phyloP scores from a whole-genome alignment of 2,888 invertebrate species.

The Drosophila birchii region DNA sequence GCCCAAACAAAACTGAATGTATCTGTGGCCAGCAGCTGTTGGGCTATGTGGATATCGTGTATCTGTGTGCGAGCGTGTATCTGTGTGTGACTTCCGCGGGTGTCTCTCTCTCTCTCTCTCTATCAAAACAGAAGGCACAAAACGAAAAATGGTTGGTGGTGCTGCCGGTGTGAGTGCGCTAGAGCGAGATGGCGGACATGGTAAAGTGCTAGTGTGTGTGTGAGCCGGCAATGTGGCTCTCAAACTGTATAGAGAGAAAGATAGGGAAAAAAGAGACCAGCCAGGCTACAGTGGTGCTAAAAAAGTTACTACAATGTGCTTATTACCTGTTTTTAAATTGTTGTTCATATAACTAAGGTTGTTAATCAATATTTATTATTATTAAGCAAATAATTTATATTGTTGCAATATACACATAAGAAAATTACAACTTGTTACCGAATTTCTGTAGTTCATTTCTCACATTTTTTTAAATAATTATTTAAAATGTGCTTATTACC shows the following conservation, averaged over 20 bases:
- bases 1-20: slow-evolving; percentile 17
- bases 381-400: too few species aligned
- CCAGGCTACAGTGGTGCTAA: background rate
- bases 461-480: too few species aligned
- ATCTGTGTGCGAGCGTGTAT: background rate
- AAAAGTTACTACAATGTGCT: background rate
- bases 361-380: too few species aligned
- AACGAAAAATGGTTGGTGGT: slow-evolving; percentile 44
- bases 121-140: slow-evolving; percentile 60
- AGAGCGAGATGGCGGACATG: slow-evolving; percentile 26
- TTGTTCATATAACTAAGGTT: too few species aligned
- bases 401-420: too few species aligned
- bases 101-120: slow-evolving; percentile 57
- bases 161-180: slow-evolving; percentile 12
- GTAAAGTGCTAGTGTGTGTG: slow-evolving; percentile 1
- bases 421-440: too few species aligned
- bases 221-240: slow-evolving; percentile 2
- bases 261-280: background rate
- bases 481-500: too few species aligned
- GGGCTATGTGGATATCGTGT: background rate
- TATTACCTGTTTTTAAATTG: too few species aligned
- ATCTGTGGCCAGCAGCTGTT: slow-evolving; percentile 8
- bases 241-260: background rate
- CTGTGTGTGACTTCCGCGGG: slow-evolving; percentile 6
- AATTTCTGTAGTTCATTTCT: too few species aligned